A percentile compares a stretch with the other conserved stretches of the same genome.
Conservation (phyloP, 2,797 vertebrate genomes). For the Crocidura indochinensis region DNA sequence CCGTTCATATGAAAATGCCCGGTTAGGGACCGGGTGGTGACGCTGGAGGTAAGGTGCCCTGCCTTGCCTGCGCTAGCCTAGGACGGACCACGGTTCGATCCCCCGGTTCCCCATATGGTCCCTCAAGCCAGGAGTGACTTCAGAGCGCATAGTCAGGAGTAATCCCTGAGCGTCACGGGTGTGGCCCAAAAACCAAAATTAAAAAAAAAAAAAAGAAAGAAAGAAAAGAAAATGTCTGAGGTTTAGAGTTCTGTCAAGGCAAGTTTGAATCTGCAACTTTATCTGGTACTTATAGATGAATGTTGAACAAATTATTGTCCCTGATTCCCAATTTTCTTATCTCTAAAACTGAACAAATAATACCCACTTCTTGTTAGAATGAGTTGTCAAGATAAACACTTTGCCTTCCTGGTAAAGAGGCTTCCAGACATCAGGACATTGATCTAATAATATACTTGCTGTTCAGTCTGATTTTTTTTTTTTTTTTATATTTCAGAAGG, state of each 20-base stretch:
- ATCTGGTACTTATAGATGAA: neutral
- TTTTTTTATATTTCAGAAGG: neutral
- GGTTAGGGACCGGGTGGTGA: no score
- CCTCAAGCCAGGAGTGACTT: no score
- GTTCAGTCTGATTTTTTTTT: neutral
- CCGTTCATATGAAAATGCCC: neutral
- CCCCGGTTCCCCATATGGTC: no score
- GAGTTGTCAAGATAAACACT: neutral
- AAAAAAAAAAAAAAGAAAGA: no score
- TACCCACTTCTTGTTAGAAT: neutral
- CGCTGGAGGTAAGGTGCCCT: no score
- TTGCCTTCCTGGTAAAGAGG: slow-evolving; percentile 1
- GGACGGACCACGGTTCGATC: no score
- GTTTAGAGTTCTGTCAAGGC: neutral
- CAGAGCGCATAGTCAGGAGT: no score
- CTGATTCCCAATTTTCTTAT: slow-evolving; percentile 16
- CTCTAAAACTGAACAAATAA: slow-evolving; percentile 43
- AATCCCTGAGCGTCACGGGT: no score
- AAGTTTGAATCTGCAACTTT: neutral
- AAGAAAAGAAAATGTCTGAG: neutral
- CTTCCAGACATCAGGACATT: neutral
- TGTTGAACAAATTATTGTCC: slow-evolving; percentile 38
- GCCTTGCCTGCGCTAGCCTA: no score
- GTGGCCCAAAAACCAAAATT: no score
- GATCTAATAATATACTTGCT: neutral